These are phyloP conservation scores for Epizoanthus illoricatus DNA, from an alignment of 92 coral and sea anemone genomes.

Conservation along the genomic window DNA sequence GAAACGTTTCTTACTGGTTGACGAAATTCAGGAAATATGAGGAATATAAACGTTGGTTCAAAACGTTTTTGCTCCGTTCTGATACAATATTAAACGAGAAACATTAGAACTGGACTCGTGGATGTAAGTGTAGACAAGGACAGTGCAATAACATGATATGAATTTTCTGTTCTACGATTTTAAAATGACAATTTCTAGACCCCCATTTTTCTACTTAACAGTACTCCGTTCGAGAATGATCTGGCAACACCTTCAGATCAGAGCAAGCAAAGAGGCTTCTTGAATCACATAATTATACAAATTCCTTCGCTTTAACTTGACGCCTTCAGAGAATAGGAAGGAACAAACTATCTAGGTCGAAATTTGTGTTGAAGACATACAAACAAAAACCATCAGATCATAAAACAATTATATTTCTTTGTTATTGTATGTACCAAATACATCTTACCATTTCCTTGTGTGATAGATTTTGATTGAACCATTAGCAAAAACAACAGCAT, in stretches of 20 bases:
- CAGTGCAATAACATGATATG: background rate
- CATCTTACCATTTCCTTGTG: constrained; percentile 19
- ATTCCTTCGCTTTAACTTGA: no score
- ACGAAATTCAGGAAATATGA: no score
- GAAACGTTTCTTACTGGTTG: no score
- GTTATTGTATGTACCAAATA: background rate
- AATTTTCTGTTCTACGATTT: background rate
- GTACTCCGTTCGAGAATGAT: background rate
- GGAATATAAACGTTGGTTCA: no score
- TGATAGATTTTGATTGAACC: constrained; percentile 33
- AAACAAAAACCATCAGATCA: no score
- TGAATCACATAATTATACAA: no score
- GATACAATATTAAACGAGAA: background rate
- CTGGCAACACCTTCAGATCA: background rate
- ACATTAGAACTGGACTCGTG: background rate
- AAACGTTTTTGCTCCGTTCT: background rate
- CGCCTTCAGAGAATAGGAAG: no score
- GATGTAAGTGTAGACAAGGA: background rate
- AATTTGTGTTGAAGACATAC: no score
- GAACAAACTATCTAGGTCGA: no score
- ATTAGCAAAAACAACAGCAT: background rate
- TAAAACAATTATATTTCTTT: no score
- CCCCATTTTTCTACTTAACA: no score
- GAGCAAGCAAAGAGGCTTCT: no score
- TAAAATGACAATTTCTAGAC: background rate